Percentiles rank a stretch among this genome's conserved stretches.
Evolutionary conservation across 2,888 invertebrate species (phyloP).

Genomic region (Resseliella maxima): DNA sequence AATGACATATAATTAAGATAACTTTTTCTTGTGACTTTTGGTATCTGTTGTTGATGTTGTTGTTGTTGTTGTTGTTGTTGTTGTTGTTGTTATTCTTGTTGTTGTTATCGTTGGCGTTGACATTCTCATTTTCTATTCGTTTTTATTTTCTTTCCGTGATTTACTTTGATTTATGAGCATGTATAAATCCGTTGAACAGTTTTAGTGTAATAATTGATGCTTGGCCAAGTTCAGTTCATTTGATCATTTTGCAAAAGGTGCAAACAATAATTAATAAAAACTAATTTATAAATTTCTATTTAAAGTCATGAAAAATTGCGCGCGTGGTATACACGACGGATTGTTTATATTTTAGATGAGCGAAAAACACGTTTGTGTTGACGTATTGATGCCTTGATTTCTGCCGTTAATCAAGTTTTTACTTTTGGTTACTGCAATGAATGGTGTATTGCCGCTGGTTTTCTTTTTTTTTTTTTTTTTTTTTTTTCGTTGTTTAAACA

Average conservation of each 20-base stretch:
- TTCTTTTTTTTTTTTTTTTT: not conserved
- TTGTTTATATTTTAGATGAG: not conserved
- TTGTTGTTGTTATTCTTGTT: too few relatives aligned
- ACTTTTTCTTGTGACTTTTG: not conserved
- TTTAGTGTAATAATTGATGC: too few relatives aligned
- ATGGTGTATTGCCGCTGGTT: not conserved
- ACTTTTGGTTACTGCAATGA: not conserved
- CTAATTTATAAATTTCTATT: constrained; percentile 55
- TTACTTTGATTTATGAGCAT: too few relatives aligned
- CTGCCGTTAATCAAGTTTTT: constrained; percentile 17
- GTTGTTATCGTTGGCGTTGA: too few relatives aligned
- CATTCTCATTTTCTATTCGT: too few relatives aligned
- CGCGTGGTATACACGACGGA: not conserved
- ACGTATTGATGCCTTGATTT: not conserved
- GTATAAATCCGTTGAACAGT: too few relatives aligned
- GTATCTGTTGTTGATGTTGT: too few relatives aligned
- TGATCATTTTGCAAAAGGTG: constrained; percentile 7
- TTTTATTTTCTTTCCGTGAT: too few relatives aligned
- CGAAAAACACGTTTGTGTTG: constrained; percentile 10
- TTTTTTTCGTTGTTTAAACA: not conserved
- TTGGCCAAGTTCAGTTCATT: too few relatives aligned
- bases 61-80: too few relatives aligned
- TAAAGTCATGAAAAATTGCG: constrained; percentile 43
- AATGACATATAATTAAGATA: not conserved
- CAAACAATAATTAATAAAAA: constrained; percentile 54